Base-by-base conservation (phyloP, 2,113 vertebrate species). In the Atherinomorus stipes region DNA sequence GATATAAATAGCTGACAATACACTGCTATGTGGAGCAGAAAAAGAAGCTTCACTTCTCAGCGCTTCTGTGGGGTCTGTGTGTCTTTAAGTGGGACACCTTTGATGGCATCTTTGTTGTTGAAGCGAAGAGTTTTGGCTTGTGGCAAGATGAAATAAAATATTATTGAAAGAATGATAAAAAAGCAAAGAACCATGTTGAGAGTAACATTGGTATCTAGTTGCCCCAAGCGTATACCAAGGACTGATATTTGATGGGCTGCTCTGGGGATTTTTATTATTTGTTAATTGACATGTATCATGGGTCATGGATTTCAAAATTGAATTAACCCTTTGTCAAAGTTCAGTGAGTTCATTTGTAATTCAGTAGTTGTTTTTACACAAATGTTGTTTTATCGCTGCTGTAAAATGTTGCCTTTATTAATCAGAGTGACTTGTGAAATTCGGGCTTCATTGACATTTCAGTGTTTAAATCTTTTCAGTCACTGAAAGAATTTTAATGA, bases 1-100 rank as follows among this genome's bases (percentile, higher is more conserved):
- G 90, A 78, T 93, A 92, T 83, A 90, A 92, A 93, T 93, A 94
- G 90, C 91, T 83, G 85, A 91, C 90, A 92, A 90, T 90, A 71
- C 81, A 81, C 69, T 77, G 88, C 89, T 92, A 89, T 92, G 89
- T 94, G 87, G 85, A 91, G 86, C 92, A 91, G 85, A 91, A 90
- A 85, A 84, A 65, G 70, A 88, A 85, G 65, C 81, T 78, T 79
- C 67, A 44, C 71, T 76, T 4, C 76, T 82, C 34, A 7, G 38
- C 76, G 84, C 72, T 49, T 84, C 78, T 70, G 5, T 78, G 53
- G 37, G 64, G 64, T 81, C 56, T 62, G 13, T 80, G 70, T 86
- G 49, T 85, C 72, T 78, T 86, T 66, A 90, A 87, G 73, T 92
- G 86, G 84, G 88, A 70, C 80, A 81, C 67, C 65, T 76, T 73